Conservation (phyloP, 2,888 invertebrate species). For the Leucoma salicis region DNA sequence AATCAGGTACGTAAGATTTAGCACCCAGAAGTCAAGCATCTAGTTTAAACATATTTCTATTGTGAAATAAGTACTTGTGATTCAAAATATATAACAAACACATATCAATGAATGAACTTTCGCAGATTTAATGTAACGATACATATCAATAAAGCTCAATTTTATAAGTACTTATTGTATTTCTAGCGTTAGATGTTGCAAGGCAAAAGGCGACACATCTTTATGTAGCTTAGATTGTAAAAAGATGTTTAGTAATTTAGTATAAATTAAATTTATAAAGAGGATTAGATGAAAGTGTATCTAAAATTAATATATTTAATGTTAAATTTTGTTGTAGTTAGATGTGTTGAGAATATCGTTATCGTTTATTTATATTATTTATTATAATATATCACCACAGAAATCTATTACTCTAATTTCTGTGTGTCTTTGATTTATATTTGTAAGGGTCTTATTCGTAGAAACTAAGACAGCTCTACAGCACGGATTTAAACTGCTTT, state of each 20-base stretch:
- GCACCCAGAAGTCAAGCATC: too few relatives aligned
- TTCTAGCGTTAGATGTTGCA: constrained; percentile 74
- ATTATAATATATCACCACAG: too few relatives aligned
- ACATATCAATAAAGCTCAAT: constrained; percentile 81
- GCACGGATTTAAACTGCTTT: too few relatives aligned
- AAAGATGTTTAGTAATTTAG: constrained; percentile 39
- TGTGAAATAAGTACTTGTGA: constrained; percentile 10
- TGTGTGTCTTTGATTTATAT: too few relatives aligned
- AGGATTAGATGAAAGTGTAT: constrained; percentile 37
- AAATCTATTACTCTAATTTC: too few relatives aligned
- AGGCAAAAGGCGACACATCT: constrained; percentile 66
- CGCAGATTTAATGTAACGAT: constrained; percentile 62
- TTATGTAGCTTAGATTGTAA: constrained; percentile 69
- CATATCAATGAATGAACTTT: constrained; percentile 32
- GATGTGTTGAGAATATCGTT: constrained; percentile 13
- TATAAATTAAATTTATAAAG: constrained; percentile 47
- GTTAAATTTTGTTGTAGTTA: constrained; percentile 42
- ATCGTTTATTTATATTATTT: background rate
- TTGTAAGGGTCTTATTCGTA: too few relatives aligned
- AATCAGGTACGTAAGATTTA: too few relatives aligned
- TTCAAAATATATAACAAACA: constrained; percentile 24
- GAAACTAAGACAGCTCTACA: too few relatives aligned
- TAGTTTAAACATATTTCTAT: too few relatives aligned
- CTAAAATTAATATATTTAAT: constrained; percentile 43
- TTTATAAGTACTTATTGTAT: constrained; percentile 78